phyloP scores from a whole-genome alignment of 92 coral and sea anemone species.

The Heteractis magnifica region DNA sequence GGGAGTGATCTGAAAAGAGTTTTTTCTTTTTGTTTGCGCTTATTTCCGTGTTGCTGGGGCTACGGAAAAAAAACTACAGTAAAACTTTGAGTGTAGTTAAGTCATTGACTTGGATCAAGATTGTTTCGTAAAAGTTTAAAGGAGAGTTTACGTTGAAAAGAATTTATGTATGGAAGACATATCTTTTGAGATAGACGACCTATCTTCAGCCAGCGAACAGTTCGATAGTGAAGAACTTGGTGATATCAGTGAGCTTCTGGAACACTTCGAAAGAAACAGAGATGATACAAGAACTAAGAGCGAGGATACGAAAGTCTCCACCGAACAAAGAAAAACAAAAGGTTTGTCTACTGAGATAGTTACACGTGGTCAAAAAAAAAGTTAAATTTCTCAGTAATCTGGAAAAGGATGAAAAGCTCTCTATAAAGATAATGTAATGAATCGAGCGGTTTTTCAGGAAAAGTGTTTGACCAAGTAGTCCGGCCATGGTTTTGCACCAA shows the following conservation, averaged over 20 bases:
- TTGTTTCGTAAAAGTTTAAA: neutral
- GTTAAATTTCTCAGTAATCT: neutral
- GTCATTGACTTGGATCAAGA: neutral
- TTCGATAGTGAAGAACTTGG: slow-evolving; percentile 28
- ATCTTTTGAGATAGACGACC: slow-evolving; percentile 23
- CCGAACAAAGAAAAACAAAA: slow-evolving; percentile 7
- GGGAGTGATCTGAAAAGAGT: too few relatives aligned
- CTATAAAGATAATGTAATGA: too few relatives aligned
- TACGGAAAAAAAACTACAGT: too few relatives aligned
- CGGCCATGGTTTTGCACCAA: too few relatives aligned
- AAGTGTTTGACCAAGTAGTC: too few relatives aligned
- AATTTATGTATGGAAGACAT: slow-evolving; percentile 1
- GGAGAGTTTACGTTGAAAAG: neutral
- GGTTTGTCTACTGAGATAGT: slow-evolving; percentile 9
- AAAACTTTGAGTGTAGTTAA: too few relatives aligned
- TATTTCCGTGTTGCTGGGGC: too few relatives aligned
- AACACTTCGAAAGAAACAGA: slow-evolving; percentile 22
- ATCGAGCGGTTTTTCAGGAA: too few relatives aligned
- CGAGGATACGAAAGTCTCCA: neutral
- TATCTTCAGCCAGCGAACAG: slow-evolving; percentile 6
- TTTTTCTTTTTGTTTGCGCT: too few relatives aligned
- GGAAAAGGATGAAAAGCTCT: neutral
- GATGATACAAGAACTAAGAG: neutral
- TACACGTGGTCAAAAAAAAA: neutral
- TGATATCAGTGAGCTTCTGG: slow-evolving; percentile 30